These are phyloP conservation scores for Pyrocephalus nanus DNA, from an alignment of 2,797 vertebrate species.

Conservation along the genomic window DNA sequence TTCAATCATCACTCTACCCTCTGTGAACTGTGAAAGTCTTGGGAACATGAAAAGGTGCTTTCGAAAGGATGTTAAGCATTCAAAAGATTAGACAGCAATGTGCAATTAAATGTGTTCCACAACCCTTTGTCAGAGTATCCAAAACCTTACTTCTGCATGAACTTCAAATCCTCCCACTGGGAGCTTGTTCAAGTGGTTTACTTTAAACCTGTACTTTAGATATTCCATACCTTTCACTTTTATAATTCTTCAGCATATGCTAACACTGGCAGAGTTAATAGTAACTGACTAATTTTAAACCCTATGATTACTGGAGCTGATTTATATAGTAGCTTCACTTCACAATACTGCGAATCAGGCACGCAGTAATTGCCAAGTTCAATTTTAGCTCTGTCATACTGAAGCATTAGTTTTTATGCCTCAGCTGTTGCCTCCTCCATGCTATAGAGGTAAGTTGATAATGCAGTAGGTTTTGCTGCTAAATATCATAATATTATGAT, in stretches of 20 bases:
- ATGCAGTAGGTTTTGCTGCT: constrained; percentile 72
- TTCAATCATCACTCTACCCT: constrained; percentile 62
- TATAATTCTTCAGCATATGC: constrained; percentile 49
- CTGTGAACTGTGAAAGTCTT: constrained; percentile 63
- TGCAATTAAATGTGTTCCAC: constrained; percentile 48
- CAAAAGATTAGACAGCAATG: constrained; percentile 26
- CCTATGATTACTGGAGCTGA: constrained; percentile 81
- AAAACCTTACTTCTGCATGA: constrained; percentile 56
- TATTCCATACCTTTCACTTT: constrained; percentile 55
- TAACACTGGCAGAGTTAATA: constrained; percentile 74
- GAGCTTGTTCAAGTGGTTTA: constrained; percentile 51
- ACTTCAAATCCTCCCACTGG: constrained; percentile 57
- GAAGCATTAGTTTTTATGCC: constrained; percentile 73
- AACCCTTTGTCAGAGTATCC: constrained; percentile 44
- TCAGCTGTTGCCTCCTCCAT: constrained; percentile 73
- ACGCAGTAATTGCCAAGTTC: constrained; percentile 79
- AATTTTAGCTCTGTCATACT: constrained; percentile 81
- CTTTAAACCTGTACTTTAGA: constrained; percentile 58
- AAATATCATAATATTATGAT: constrained; percentile 82
- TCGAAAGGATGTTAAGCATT: constrained; percentile 56
- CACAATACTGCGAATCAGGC: constrained; percentile 71
- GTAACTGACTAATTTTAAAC: constrained; percentile 82
- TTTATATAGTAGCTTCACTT: constrained; percentile 79
- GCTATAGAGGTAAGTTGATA: constrained; percentile 76
- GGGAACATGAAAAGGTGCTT: constrained; percentile 60